A percentile compares a stretch with the other conserved stretches of the same genome.
These are phyloP conservation scores for Penaeus indicus DNA, from an alignment of 1,140 invertebrate species.

Conservation along the genomic window DNA sequence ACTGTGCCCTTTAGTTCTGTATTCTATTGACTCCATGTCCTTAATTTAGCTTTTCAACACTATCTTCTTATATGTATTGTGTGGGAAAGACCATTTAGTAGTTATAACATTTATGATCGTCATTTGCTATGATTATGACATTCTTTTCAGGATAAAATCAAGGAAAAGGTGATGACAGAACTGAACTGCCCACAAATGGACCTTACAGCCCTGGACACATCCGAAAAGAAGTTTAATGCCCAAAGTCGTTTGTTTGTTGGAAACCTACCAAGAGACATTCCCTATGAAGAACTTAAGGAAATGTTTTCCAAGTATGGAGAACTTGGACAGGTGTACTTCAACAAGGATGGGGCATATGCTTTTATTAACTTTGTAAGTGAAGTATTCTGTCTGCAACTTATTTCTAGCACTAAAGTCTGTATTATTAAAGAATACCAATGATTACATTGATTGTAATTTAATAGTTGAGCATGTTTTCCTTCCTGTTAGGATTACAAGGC, in stretches of 20 bases:
- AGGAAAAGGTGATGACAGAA: constrained; percentile 57
- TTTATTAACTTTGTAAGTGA: constrained; percentile 91
- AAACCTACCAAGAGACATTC: constrained; percentile 88
- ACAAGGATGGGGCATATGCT: constrained; percentile 96
- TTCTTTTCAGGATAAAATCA: constrained; percentile 60
- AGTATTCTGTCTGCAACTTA: constrained; percentile 45
- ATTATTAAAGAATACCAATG: constrained; percentile 53
- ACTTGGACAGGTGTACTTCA: constrained; percentile 91
- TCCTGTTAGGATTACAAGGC: constrained; percentile 86
- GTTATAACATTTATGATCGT: no score
- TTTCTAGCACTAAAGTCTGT: no score
- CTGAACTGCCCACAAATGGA: constrained; percentile 54
- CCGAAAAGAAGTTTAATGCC: constrained; percentile 82
- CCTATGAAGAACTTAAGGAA: constrained; percentile 88
- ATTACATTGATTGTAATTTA: constrained; percentile 48
- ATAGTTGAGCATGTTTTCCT: constrained; percentile 5
- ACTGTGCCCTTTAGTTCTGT: no score
- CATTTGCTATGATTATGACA: no score
- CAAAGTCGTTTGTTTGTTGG: constrained; percentile 95
- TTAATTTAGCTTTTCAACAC: no score
- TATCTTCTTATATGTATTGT: no score
- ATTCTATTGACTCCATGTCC: no score
- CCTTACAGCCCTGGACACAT: constrained; percentile 55
- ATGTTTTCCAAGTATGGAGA: constrained; percentile 89
- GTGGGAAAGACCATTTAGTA: no score